phyloP scores from a whole-genome alignment of 2,113 vertebrate species.

The Ctenomys sociabilis region DNA sequence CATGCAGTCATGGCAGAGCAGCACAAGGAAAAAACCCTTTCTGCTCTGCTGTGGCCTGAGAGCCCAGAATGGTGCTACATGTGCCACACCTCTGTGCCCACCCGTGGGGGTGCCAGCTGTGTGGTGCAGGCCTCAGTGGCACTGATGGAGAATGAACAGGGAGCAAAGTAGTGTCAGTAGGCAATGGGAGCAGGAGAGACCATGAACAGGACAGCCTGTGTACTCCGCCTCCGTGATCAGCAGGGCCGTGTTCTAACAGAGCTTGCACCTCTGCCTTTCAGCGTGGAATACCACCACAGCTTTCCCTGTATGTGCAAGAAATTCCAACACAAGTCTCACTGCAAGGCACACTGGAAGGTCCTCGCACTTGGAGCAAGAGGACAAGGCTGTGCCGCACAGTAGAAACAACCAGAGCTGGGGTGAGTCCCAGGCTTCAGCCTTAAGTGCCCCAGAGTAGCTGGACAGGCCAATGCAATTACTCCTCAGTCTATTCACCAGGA shows the following conservation, averaged over 20 bases:
- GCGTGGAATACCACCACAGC: rapidly evolving
- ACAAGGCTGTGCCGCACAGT: neutral
- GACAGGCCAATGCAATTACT: neutral
- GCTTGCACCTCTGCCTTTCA: neutral
- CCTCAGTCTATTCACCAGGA: neutral
- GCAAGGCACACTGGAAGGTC: neutral
- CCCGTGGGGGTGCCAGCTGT: neutral
- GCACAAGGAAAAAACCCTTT: neutral
- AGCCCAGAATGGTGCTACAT: rapidly evolving
- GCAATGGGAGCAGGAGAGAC: too few species aligned
- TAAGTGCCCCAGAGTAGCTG: neutral
- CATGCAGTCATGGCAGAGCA: rapidly evolving
- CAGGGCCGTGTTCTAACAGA: neutral
- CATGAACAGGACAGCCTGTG: rapidly evolving
- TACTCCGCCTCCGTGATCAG: rapidly evolving
- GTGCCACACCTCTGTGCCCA: neutral
- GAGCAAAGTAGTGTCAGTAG: rapidly evolving
- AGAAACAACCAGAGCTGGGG: too few species aligned
- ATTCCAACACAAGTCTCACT: neutral
- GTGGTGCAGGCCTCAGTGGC: neutral
- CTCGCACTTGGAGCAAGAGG: neutral
- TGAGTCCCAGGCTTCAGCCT: neutral
- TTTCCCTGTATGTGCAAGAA: neutral
- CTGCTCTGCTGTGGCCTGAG: neutral
- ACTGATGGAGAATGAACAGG: neutral